Base-by-base conservation (phyloP, 2,113 vertebrate genomes). In the Chloebia gouldiae region DNA sequence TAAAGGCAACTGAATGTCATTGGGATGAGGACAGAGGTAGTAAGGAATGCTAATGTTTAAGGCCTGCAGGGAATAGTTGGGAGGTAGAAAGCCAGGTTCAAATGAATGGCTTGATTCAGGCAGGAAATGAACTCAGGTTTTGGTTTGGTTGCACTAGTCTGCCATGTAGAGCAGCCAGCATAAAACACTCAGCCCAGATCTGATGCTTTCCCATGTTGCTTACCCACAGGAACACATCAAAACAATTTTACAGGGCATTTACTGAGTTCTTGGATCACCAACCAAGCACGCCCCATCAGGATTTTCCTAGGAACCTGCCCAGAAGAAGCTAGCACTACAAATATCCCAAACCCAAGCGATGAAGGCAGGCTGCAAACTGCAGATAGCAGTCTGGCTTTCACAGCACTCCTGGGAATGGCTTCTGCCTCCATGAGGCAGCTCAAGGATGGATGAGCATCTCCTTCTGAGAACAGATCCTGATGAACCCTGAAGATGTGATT, bases 251-350 rank as follows among this genome's bases (percentile, higher is more conserved):
- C n/a, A 84, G 25, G 11, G 23, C 17, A 50, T 59, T 91, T 70
- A 27, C 65, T 51, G 53, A 24, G 27, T 37, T 14, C 30, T 75
- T 64, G 59, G 66, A 68, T 47, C 39, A 78, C 33, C 23, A 30
- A 17, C 13, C 53, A 27, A 39, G 25, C 45, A 31, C 22, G 3
- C 0, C 65, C 7, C 39, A n/a, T 63, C 0, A 3, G 35, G 19
- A 37, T 91, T 78, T 94, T 81, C 37, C 61, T 30, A 73, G 45
- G 31, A 93, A 13, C 2, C 0, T 57, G n/a, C 39, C 42, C 51
- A 49, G 61, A 81, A 86, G 33, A 63, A 89, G 16, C n/a, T 44
- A 68, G 54, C 59, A n/a, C 22, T 42, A 44, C 17, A 90, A 56
- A 73, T 11, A 68, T 7, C 44, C 49, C 57, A 63, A 33, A 66